A percentile compares a stretch with the other conserved stretches of the same genome.
Evolutionary conservation across 2,113 vertebrate genomes (phyloP).

Genomic region (Phylloscopus trochiloides): DNA sequence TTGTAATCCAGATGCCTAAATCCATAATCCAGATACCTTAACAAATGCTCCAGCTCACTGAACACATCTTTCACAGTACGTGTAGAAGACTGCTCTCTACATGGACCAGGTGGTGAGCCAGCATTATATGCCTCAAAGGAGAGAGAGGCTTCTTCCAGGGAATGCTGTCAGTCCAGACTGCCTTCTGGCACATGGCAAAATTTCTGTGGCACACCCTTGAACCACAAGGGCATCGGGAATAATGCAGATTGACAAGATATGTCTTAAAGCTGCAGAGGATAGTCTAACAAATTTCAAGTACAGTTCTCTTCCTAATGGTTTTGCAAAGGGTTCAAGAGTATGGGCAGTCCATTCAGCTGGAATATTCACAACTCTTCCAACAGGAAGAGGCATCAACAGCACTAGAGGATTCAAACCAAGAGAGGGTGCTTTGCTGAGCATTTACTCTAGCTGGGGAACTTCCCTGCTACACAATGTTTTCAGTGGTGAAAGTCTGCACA

Average conservation of each 20-base stretch:
- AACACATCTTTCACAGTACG: not conserved
- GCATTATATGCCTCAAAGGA: not conserved
- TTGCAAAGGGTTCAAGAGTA: not conserved
- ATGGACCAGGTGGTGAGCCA: not conserved
- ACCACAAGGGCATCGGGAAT: not conserved
- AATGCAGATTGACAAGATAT: not conserved
- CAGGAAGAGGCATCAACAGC: not conserved
- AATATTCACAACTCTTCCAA: not conserved
- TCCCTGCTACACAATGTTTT: not conserved
- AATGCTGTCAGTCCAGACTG: not conserved
- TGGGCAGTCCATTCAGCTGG: not conserved
- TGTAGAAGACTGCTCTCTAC: not conserved
- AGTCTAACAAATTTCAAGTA: not conserved
- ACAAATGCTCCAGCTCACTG: not conserved
- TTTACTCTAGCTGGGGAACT: not conserved
- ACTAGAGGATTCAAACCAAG: not conserved
- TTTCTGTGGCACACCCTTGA: not conserved
- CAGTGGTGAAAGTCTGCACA: not conserved
- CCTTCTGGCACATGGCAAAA: not conserved
- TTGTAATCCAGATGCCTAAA: not conserved
- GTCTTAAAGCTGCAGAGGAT: not conserved
- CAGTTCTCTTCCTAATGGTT: not conserved
- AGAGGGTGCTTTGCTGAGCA: not conserved
- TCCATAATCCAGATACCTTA: not conserved
- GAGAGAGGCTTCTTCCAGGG: not conserved